A percentile compares a stretch with the other conserved stretches of the same genome.
phyloP scores from a whole-genome alignment of 2,888 invertebrate genomes.

The Drosophila prolongata region DNA sequence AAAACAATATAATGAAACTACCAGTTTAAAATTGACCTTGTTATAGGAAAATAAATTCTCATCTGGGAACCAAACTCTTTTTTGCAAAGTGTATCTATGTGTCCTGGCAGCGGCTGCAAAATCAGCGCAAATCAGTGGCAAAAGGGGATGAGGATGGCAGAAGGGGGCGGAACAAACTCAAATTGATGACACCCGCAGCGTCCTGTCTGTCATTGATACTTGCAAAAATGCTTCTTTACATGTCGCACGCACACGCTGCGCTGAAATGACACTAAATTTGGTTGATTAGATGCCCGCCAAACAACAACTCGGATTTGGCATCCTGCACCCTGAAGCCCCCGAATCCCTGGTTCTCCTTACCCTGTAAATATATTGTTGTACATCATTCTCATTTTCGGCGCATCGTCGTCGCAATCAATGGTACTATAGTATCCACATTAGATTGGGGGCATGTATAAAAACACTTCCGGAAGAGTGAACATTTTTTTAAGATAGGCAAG shows the following conservation, averaged over 20 bases:
- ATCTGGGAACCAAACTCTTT: background rate
- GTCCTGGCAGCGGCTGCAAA: constrained; percentile 50
- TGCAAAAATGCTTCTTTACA: constrained; percentile 58
- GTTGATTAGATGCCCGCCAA: constrained; percentile 74
- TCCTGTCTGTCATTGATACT: constrained; percentile 71
- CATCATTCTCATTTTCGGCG: constrained; percentile 3
- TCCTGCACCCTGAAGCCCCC: constrained; percentile 2
- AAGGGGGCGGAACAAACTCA: constrained; percentile 50
- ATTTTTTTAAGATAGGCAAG: no score
- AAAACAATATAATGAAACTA: no score
- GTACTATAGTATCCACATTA: constrained; percentile 1
- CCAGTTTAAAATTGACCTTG: no score
- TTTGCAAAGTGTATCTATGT: constrained; percentile 22
- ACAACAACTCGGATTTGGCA: constrained; percentile 43
- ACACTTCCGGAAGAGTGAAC: background rate
- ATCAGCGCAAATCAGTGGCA: constrained; percentile 77
- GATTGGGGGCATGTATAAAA: background rate
- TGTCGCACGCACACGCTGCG: constrained; percentile 59
- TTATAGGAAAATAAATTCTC: no score
- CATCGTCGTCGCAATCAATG: constrained; percentile 16
- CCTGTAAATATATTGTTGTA: constrained; percentile 22
- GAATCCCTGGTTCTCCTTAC: constrained; percentile 10
- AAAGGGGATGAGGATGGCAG: constrained; percentile 13
- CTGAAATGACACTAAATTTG: constrained; percentile 74
- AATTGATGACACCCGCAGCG: constrained; percentile 79